Percentiles rank a stretch among this genome's conserved stretches.
These are phyloP conservation scores for Herpailurus yagouaroundi DNA, from an alignment of 2,113 vertebrate species.

Conservation along the genomic window DNA sequence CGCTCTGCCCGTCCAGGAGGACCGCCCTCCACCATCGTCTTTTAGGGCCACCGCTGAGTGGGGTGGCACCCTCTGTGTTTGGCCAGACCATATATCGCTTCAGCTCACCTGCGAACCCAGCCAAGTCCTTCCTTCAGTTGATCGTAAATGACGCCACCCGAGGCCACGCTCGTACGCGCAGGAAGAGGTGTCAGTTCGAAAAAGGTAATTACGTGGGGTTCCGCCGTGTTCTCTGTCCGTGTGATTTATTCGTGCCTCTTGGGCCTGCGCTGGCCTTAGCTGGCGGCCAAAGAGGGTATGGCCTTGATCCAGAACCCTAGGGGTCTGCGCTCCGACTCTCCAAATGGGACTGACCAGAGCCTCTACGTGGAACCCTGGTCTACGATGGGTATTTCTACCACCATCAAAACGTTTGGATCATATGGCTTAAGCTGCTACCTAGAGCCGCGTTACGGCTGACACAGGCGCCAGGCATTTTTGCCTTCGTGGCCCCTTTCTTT, in stretches of 20 bases:
- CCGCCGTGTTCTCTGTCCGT: background rate
- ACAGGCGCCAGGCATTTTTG: background rate
- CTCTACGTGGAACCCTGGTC: background rate
- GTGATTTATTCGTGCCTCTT: background rate
- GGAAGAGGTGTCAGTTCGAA: background rate
- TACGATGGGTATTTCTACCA: rapidly evolving
- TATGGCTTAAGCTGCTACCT: background rate
- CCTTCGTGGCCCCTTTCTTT: background rate
- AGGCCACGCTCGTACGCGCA: background rate
- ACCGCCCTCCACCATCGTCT: rapidly evolving
- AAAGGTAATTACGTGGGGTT: background rate
- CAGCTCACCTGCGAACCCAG: background rate
- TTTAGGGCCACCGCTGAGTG: background rate
- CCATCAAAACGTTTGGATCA: rapidly evolving
- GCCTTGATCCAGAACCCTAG: background rate
- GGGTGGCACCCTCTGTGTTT: background rate
- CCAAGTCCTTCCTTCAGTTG: background rate
- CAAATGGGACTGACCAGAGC: background rate
- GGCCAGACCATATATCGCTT: background rate
- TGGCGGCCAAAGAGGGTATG: background rate
- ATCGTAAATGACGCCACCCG: background rate
- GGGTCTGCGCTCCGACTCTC: background rate
- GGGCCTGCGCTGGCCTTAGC: background rate
- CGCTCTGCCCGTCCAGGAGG: too few relatives aligned
- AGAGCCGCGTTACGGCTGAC: background rate